Evolutionary conservation across 2,113 vertebrate species (phyloP), one percentile per base, ranked within the genome.

Genomic region (Nansenia antarctica): DNA sequence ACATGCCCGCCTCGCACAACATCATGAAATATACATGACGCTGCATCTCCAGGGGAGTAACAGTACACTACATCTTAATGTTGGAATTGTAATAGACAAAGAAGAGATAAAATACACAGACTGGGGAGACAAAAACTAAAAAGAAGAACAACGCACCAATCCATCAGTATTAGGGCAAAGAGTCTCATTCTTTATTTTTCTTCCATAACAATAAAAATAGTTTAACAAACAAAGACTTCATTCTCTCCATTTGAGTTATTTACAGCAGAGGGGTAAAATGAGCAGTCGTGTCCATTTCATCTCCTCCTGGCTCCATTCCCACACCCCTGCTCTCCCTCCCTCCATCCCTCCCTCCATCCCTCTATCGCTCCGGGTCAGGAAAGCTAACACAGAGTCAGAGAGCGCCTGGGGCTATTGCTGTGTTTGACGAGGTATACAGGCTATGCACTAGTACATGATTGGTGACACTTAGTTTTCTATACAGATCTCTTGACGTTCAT

Each of bases 201-300:
- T 84, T 83, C 82, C 80, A 85, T 86, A 87, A 92, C 87, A 91
- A 92, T 91, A 92, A 91, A 92, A 92, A 92, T 91, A 91, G 86
- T 91, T 90, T 88, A 86, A 89, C 89, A 88, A 89, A 90, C 88
- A 88, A 89, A 92, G 87, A 88, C 88, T 90, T 91, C 82, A 88
- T 87, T 88, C 70, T 88, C 75, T 86, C 80, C 64, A 76, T 87
- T 90, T 87, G 47, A 62, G 67, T 73, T 90, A 92, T 91, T 83
- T 88, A 92, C 89, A 92, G 82, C 80, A 82, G 77, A 87, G 83
- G n/a, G 79, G 87, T 84, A 86, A 89, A 84, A 85, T 75, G 67
- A 76, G 78, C 67, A 69, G 65, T 80, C 67, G 59, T 63, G 76
- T 88, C 80, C 69, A 72, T 84, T 89, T 81, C 80, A 87, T 87